phyloP scores from a whole-genome alignment of 2,797 vertebrate species.

The Phoxinus dragarum region DNA sequence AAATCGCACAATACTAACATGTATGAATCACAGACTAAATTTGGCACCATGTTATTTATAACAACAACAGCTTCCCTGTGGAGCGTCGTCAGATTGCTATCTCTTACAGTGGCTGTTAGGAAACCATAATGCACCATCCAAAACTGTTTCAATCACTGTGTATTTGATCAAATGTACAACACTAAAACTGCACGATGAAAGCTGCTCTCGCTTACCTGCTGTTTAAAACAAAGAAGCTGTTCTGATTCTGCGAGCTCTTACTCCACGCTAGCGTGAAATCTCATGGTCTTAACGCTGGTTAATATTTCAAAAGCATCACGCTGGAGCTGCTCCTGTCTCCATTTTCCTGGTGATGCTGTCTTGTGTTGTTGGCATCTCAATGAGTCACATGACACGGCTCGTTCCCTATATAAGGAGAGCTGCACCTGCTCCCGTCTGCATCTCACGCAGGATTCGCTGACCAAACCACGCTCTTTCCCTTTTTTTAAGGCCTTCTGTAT shows the following conservation, averaged over 20 bases:
- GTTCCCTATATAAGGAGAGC: constrained; percentile 70
- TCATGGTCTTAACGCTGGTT: constrained; percentile 36
- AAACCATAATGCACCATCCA: neutral
- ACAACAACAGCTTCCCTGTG: neutral
- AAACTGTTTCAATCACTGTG: neutral
- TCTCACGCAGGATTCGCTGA: constrained; percentile 33
- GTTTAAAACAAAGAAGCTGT: constrained; percentile 21
- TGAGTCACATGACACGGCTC: constrained; percentile 73
- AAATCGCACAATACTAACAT: neutral
- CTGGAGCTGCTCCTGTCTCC: constrained; percentile 72
- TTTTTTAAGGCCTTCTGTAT: neutral
- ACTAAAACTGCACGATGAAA: constrained; percentile 10
- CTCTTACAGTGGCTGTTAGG: neutral
- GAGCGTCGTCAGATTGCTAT: neutral
- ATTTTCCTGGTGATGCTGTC: constrained; percentile 78
- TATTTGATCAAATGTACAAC: constrained; percentile 38
- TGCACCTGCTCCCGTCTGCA: constrained; percentile 73
- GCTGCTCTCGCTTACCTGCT: constrained; percentile 70
- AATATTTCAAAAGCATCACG: constrained; percentile 46
- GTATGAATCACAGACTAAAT: constrained; percentile 1
- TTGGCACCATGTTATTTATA: constrained; percentile 10
- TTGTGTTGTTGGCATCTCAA: constrained; percentile 77
- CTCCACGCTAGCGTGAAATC: constrained; percentile 5
- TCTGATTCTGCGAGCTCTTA: constrained; percentile 10
- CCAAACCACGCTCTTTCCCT: neutral